Percentiles rank a stretch among this genome's conserved stretches.
Conservation (phyloP, 2,113 vertebrate genomes). For the Tachysurus vachellii region DNA sequence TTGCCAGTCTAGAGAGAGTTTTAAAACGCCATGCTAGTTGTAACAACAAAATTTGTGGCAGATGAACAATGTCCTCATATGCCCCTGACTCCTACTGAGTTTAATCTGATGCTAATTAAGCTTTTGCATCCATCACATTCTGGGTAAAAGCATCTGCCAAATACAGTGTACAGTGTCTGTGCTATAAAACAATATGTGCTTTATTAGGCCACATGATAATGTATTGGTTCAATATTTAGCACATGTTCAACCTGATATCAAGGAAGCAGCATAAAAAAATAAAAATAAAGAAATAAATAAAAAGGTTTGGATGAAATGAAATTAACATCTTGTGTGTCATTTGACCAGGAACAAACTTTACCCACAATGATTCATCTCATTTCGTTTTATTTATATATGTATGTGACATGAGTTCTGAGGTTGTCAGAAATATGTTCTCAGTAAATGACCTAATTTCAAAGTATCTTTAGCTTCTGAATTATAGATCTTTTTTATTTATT, state of each 20-base stretch:
- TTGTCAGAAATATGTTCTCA: not conserved
- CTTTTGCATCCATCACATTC: not conserved
- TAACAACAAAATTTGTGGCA: not conserved
- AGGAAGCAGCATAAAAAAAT: not conserved
- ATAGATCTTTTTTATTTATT: not conserved
- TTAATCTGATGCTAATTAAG: constrained; percentile 8
- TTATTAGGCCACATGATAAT: not conserved
- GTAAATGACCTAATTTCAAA: not conserved
- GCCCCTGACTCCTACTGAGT: constrained; percentile 20
- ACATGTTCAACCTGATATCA: not conserved
- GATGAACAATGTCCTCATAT: constrained; percentile 12
- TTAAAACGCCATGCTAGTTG: constrained; percentile 3
- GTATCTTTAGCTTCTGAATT: not conserved
- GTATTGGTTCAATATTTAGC: not conserved
- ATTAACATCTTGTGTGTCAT: not conserved
- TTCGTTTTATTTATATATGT: not conserved
- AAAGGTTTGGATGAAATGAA: not conserved
- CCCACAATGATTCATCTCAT: not conserved
- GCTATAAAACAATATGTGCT: not conserved
- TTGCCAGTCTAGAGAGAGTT: not conserved
- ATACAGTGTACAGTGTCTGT: not conserved
- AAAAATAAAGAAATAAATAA: not conserved
- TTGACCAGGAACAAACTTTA: not conserved
- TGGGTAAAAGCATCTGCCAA: not conserved
- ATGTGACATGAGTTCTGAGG: not conserved